Evolutionary conservation across 2,888 invertebrate species (phyloP), one percentile per base, ranked within the genome.

Genomic region (Hoplodrina ambigua): DNA sequence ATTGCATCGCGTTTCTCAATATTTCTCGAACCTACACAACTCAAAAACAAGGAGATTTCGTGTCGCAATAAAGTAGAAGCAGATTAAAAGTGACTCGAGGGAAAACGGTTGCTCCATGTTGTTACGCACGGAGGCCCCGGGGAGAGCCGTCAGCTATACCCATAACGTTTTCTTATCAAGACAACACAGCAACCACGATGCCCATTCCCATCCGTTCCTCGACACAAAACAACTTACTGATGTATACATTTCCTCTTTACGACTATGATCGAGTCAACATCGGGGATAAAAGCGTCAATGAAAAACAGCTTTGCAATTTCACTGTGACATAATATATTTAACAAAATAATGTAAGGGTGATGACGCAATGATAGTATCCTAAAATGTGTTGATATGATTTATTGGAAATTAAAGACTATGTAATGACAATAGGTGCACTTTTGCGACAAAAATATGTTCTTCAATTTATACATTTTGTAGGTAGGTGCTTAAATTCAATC

Each of bases 121-220:
- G 89, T 88, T 90, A 90, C 89, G 87, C 89, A 89, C 84, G 87
- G 88, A 86, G 80, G 81, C 90, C 88, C 90, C 85, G 75, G 89
- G 88, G 91, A 91, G 86, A 84, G 85, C 87, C 89, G 90, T 91
- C 90, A 89, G 90, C 88, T 87, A 88, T 88, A 86, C 87, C 88
- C 90, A 90, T 92, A 91, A 93, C 87, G 86, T 91, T 92, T 90
- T 88, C 93, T 93, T 94, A 93, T 93, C 93, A 89, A 90, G 88
- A 89, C 89, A 89, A 89, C 88, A 87, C 91, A 92, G 89, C 89
- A 79, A 83, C 81, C 87, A 86, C 87, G 81, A 86, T 64, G 50
- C 83, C 67, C 63, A 75, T 75, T 75, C 78, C 75, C 72, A 78
- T 74, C 72, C 67, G 65, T 69, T 76, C 58, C 59, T 60, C 60